Percentiles rank a stretch among this genome's conserved stretches.
These are phyloP conservation scores for Alcedo atthis DNA, from an alignment of 2,797 vertebrate species.

Conservation along the genomic window DNA sequence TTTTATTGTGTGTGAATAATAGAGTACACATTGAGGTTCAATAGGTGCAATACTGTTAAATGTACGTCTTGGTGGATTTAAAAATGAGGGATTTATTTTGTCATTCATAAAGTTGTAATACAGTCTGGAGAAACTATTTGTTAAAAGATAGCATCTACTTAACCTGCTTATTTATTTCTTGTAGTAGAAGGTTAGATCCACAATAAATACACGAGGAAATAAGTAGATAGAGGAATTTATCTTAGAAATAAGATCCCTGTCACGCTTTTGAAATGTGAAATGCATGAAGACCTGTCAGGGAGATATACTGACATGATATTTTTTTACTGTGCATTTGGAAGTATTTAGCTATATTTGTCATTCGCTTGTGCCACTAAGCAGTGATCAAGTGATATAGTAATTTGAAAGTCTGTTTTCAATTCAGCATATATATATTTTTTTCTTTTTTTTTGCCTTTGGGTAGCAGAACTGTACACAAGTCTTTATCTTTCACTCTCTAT, in stretches of 20 bases:
- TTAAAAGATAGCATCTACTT: constrained; percentile 96
- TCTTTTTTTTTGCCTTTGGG: neutral
- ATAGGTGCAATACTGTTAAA: constrained; percentile 79
- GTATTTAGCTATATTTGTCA: constrained; percentile 89
- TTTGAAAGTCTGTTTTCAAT: constrained; percentile 71
- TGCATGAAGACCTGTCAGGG: constrained; percentile 84
- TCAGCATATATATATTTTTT: constrained; percentile 1
- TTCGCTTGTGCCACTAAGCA: constrained; percentile 74
- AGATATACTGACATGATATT: constrained; percentile 89
- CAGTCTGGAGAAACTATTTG: constrained; percentile 91
- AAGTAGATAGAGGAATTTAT: constrained; percentile 86
- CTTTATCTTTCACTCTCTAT: neutral
- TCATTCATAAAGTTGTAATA: constrained; percentile 86
- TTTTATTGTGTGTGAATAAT: constrained; percentile 82
- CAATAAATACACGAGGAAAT: constrained; percentile 90
- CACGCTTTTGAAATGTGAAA: constrained; percentile 85
- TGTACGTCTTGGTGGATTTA: constrained; percentile 78
- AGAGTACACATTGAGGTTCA: constrained; percentile 75
- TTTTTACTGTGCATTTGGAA: constrained; percentile 86
- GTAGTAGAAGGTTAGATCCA: constrained; percentile 83
- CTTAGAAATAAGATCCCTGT: constrained; percentile 90
- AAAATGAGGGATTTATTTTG: constrained; percentile 86
- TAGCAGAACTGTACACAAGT: neutral
- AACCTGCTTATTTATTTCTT: constrained; percentile 96
- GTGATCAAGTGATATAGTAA: constrained; percentile 74